Evolutionary conservation across 2,113 vertebrate genomes (phyloP), one percentile per base, ranked within the genome.

Genomic region (Promerops cafer): DNA sequence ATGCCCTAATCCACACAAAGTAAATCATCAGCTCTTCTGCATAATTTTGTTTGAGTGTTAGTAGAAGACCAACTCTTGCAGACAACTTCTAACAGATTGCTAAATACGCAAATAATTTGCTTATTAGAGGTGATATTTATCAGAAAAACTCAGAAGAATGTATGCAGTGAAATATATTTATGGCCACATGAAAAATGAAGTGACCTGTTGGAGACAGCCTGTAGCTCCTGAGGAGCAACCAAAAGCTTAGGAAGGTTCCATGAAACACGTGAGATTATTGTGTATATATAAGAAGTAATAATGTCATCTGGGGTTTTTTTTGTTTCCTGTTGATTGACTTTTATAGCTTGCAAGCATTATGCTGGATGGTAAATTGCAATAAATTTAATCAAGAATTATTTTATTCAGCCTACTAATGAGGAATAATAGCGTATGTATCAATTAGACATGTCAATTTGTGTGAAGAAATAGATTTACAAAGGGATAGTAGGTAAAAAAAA

Each of bases 311-410:
- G 87, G 1, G 96, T 96, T 92, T 94, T 97, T 97, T 97, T 96
- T 93, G 90, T 98, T 98, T 97, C 96, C 96, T 97, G 97, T 98
- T 98, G 98, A 98, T 98, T 98, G 98, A 98, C 98, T 98, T 98
- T 98, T 98, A 98, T 98, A 97, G 98, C 98, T 98, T 97, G 97
- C 97, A 98, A 98, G 98, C 97, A 98, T 98, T 98, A 98, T 97
- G 97, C 97, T 96, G 96, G 96, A 98, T 98, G 98, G 97, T 98
- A 98, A 98, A 98, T 98, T 98, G 98, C 97, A 97, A 98, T 98
- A 98, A 98, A 98, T 98, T 97, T 98, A 98, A 98, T 98, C 98
- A 98, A 98, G 98, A 98, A 98, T 98, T 98, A 98, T 98, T 98
- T 98, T 98, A 97, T 98, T 98, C 97, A 97, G 97, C 86, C 95